phyloP scores from a whole-genome alignment of 2,888 invertebrate species.

The Biston stratarius region DNA sequence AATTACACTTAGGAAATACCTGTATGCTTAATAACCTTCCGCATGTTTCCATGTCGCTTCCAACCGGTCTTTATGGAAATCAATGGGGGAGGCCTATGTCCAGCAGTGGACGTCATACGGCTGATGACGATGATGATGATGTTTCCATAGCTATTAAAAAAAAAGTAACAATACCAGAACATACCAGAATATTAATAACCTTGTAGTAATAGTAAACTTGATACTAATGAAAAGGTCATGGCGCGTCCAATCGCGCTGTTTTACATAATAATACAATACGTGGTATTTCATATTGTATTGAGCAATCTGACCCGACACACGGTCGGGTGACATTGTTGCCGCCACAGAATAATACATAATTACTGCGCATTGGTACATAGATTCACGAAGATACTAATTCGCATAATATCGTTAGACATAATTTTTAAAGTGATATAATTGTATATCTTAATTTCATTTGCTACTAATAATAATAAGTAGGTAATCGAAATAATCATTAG shows the following conservation, averaged over 20 bases:
- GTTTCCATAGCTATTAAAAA: no score
- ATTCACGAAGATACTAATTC: not conserved
- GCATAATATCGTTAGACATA: no score
- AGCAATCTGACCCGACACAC: constrained; percentile 21
- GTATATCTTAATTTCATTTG: no score
- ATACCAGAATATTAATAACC: not conserved
- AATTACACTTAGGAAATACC: not conserved
- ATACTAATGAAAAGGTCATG: constrained; percentile 26
- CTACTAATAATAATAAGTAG: no score
- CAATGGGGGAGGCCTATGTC: no score
- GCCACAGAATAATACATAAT: not conserved
- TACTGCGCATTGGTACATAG: not conserved
- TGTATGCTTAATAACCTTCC: not conserved
- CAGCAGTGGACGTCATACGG: no score
- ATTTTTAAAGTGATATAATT: no score
- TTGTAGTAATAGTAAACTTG: constrained; percentile 1
- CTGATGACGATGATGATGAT: no score
- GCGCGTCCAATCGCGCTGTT: constrained; percentile 20
- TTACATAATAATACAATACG: constrained; percentile 32
- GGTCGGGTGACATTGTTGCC: constrained; percentile 21
- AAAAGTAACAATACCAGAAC: not conserved
- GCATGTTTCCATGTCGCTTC: not conserved
- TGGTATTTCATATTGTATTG: constrained; percentile 20
- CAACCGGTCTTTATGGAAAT: no score
- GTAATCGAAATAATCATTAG: no score